Evolutionary conservation across 2,797 vertebrate species (phyloP).

Genomic region (Coccyzus lansbergi): DNA sequence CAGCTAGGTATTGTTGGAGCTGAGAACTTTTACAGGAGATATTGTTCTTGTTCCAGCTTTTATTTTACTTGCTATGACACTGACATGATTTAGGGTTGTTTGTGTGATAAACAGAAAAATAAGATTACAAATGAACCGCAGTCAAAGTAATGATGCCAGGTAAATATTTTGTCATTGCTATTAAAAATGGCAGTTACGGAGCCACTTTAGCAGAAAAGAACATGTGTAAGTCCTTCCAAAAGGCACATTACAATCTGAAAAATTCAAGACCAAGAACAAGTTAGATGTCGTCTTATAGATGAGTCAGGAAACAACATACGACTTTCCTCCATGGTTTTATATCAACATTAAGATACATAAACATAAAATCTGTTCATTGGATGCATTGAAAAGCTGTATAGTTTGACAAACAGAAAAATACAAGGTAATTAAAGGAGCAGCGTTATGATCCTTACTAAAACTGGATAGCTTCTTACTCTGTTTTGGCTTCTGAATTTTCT

Average conservation of each 20-base stretch:
- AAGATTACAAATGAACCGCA: not conserved
- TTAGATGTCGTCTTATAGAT: not conserved
- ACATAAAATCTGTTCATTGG: not conserved
- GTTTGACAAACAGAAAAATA: not conserved
- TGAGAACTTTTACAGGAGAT: not conserved
- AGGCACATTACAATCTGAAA: not conserved
- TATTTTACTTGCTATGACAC: not conserved
- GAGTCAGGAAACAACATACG: not conserved
- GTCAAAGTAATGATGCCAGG: slow-evolving; percentile 20
- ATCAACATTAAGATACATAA: not conserved
- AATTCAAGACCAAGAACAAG: not conserved
- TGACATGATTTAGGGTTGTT: slow-evolving; percentile 19
- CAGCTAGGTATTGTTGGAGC: not conserved
- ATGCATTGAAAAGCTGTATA: not conserved
- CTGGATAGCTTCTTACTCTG: not conserved
- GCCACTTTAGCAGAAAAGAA: not conserved
- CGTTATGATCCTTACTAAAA: not conserved
- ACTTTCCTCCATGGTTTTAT: not conserved
- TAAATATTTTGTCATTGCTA: slow-evolving; percentile 38
- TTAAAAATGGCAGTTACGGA: slow-evolving; percentile 6
- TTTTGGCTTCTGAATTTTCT: not conserved
- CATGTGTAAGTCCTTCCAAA: not conserved
- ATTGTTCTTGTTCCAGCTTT: slow-evolving; percentile 13
- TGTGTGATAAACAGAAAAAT: slow-evolving; percentile 26
- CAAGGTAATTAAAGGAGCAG: not conserved